phyloP scores from a whole-genome alignment of 2,888 invertebrate species.

The Stegana nigrithorax region DNA sequence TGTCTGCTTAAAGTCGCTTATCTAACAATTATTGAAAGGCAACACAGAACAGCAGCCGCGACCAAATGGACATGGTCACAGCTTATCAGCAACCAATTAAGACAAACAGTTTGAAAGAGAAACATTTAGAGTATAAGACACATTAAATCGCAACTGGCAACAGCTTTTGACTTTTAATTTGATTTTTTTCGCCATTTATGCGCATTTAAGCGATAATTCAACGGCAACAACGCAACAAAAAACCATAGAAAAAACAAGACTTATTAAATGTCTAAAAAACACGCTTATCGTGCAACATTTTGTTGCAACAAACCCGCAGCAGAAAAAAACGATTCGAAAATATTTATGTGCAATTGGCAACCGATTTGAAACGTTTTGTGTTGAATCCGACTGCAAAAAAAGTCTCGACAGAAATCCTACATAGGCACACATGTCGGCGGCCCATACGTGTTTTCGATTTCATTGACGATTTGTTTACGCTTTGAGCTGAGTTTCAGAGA shows the following conservation, averaged over 20 bases:
- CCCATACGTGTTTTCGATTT: conserved; percentile 40
- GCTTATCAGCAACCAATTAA: conserved; percentile 57
- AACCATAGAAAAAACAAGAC: conserved; percentile 5
- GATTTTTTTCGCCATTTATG: conserved; percentile 33
- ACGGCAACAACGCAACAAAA: conserved; percentile 22
- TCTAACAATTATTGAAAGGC: conserved; percentile 10
- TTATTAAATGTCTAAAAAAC: conserved; percentile 8
- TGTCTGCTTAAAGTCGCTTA: conserved; percentile 3
- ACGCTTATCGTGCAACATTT: conserved; percentile 12
- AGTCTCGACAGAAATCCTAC: not conserved
- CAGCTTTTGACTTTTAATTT: conserved; percentile 46
- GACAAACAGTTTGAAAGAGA: conserved; percentile 40
- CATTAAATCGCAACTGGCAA: conserved; percentile 28
- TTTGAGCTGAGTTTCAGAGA: too few species aligned
- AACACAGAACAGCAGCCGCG: conserved; percentile 27
- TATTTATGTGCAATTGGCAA: conserved; percentile 9
- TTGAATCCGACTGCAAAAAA: not conserved
- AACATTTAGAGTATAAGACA: too few species aligned
- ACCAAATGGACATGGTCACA: conserved; percentile 45
- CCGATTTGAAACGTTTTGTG: conserved; percentile 10
- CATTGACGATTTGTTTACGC: conserved; percentile 18
- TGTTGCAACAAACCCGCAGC: conserved; percentile 2
- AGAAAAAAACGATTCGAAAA: not conserved
- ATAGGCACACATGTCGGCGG: not conserved
- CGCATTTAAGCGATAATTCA: conserved; percentile 1